phyloP scores from a whole-genome alignment of 2,113 vertebrate genomes.

The Neopipo cinnamomea region DNA sequence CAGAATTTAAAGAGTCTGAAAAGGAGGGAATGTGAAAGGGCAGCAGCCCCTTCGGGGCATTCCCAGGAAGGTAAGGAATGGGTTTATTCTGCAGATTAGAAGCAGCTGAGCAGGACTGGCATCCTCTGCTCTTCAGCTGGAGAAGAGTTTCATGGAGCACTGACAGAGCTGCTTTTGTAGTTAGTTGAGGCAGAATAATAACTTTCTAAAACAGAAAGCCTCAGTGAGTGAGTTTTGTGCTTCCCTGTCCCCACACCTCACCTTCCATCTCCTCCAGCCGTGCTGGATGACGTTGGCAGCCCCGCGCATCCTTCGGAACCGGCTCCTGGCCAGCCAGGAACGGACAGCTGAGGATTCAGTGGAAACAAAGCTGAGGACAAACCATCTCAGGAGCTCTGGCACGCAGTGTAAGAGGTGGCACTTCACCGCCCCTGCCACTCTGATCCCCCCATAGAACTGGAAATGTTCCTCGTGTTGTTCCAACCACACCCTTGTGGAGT shows the following conservation, averaged over 20 bases:
- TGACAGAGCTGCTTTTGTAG: neutral
- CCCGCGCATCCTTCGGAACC: constrained; percentile 73
- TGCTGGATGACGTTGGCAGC: constrained; percentile 81
- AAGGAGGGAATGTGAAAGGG: neutral
- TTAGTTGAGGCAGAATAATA: neutral
- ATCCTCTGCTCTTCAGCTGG: neutral
- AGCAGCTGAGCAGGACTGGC: neutral
- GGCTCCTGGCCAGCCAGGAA: constrained; percentile 84
- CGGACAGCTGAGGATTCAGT: constrained; percentile 75
- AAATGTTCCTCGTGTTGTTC: neutral
- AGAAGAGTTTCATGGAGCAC: neutral
- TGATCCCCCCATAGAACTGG: neutral
- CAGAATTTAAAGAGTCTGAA: neutral
- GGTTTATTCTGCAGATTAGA: neutral
- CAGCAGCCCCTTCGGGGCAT: neutral
- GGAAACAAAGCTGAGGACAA: neutral
- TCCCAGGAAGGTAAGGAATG: neutral
- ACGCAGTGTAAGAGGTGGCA: neutral
- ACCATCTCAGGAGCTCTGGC: neutral
- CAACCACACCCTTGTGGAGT: neutral
- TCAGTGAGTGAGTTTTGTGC: neutral
- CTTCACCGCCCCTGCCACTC: neutral
- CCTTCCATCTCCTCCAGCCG: constrained; percentile 86
- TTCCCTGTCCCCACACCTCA: constrained; percentile 50
- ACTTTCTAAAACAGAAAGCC: neutral